Evolutionary conservation across 2,888 invertebrate genomes (phyloP), one percentile per base, ranked within the genome.

Genomic region (Cyaniris semiargus): DNA sequence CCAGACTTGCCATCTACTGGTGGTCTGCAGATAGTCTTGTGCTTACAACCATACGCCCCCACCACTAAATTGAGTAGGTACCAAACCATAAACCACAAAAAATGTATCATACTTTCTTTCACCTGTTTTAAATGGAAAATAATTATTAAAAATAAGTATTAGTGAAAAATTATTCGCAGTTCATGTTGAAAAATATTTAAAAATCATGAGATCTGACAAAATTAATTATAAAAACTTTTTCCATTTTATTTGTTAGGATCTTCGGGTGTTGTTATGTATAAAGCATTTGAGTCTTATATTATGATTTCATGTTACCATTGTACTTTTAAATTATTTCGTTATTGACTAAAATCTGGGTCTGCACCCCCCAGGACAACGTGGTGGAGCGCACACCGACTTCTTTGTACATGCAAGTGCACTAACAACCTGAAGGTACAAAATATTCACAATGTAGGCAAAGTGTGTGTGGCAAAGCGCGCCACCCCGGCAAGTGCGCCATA

Each of bases 341-440:
- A 66, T 8, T 89, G 86, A 92, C 91, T 91, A 92, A 84, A 91
- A 92, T 80, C 87, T 89, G 77, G 93, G 93, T 83, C 88, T 91
- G 86, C 93, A 93, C 79, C 93, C 93, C 76, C 93, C 93, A 44
- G 93, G 93, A 80, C 93, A 93, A 81, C 91, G 90, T 77, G 93
- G 93, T 27, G 93, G 93, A 0, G 90, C 87, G 77, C 93, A 93
- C 80, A 86, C 79, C 0, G 85, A 77, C 81, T 86, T 89, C 76
- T 82, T 86, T 79, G 85, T 86, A 80, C 91, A 91, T 76, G 90
- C 91, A 71, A 90, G 80, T 10, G 88, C 86, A 76, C 90, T 85
- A 48, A 86, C 85, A 79, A 91, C 86, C 90, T 91, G 82, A 38
- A 72, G 18, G 70, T 76, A 48, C 23, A 71, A 18, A 31, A 79